Base-by-base conservation (phyloP, 2,797 vertebrate species). In the Poecilia picta region DNA sequence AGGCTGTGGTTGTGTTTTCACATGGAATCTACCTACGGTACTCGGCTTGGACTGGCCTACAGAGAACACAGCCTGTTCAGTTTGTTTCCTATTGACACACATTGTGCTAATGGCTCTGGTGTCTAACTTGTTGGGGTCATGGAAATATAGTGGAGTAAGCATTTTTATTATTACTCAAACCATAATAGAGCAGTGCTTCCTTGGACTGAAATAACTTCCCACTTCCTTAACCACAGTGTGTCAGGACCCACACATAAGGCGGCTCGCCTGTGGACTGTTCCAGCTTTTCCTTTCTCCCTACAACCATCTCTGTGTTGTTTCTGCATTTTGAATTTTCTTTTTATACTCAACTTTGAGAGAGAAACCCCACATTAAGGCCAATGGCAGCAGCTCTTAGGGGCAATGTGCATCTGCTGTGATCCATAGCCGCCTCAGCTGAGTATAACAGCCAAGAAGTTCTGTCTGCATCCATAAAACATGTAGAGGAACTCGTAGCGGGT, bases 351-450 rank as follows among this genome's bases (percentile, higher is more conserved):
- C 89, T 62, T 86, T 74, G 71, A 82, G 87, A 90, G 91, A 91
- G 86, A 94, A 93, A 92, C 87, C 88, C 87, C 83, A 6, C 1
- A 25, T 74, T 46, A 8, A 43, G 72, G 91, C 93, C 94, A 94
- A 89, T 28, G 87, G 94, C 92, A 94, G 89, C 87, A 92, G 85
- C 46, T 73, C 72, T 64, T 18, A 6, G 25, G 53, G 25, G 23
- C 15, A 4, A 47, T 47, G 46, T 18, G 46, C 46, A 47, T 51
- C 20, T 10, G 8, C 49, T 23, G 20, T 51, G 49, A 51, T 23
- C 20, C 20, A 51, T 10, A 51, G 46, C 46, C 46, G 15, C 46
- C 15, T 47, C 47, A 6, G 47, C 16, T 49, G 46, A 47, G 18
- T 6, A 15, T 51, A 8, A 51, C 49, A 51, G 7, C 49, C 8